A percentile compares a stretch with the other conserved stretches of the same genome.
Evolutionary conservation across 2,113 vertebrate genomes (phyloP).

Genomic region (Otolemur garnettii): DNA sequence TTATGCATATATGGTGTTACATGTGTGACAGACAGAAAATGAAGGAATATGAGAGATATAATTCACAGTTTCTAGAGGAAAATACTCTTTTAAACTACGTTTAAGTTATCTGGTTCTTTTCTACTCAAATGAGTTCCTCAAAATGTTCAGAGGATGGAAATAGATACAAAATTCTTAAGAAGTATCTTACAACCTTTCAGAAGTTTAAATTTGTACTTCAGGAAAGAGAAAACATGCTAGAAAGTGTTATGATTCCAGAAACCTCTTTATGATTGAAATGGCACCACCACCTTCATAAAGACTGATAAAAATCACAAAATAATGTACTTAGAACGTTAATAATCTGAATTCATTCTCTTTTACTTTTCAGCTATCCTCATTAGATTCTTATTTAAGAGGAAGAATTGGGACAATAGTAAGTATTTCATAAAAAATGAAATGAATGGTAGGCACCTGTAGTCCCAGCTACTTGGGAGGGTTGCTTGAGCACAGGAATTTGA

Average conservation of each 20-base stretch:
- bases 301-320: constrained; percentile 30
- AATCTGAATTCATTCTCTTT: background rate
- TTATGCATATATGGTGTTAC: background rate
- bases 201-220: constrained; percentile 4
- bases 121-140: constrained; percentile 16
- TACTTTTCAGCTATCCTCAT: background rate
- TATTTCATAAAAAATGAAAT: background rate
- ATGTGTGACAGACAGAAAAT: background rate
- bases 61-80: background rate
- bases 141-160: constrained; percentile 52
- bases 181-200: background rate
- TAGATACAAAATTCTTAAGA: constrained; percentile 34
- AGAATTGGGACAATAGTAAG: background rate
- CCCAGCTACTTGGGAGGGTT: no score
- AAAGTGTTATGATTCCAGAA: background rate
- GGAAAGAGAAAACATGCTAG: background rate
- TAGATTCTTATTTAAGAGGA: background rate
- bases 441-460: no score
- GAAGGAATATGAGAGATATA: background rate
- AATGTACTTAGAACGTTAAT: background rate
- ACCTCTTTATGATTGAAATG: background rate
- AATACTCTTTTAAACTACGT: constrained; percentile 9
- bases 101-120: constrained; percentile 24
- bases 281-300: background rate
- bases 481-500: no score